Evolutionary conservation across 2,888 invertebrate genomes (phyloP).

Genomic region (Anthoptus insignis): DNA sequence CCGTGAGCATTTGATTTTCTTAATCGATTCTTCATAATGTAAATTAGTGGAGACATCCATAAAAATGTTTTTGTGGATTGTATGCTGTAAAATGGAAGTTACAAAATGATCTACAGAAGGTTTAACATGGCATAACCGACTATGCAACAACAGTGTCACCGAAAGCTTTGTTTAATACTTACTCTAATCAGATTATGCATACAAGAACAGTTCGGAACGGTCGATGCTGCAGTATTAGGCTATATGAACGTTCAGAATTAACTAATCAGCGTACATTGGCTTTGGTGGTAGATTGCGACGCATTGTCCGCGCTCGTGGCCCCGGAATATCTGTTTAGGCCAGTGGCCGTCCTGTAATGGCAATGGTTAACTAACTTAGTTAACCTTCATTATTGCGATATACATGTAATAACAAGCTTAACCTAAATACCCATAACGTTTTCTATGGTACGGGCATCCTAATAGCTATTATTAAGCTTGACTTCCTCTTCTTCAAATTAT

Average conservation of each 20-base stretch:
- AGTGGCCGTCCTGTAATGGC: slow-evolving; percentile 81
- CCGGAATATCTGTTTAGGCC: slow-evolving; percentile 87
- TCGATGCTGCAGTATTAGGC: slow-evolving; percentile 73
- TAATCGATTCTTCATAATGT: slow-evolving; percentile 81
- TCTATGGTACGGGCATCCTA: neutral
- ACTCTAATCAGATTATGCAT: slow-evolving; percentile 85
- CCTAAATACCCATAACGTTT: slow-evolving; percentile 1
- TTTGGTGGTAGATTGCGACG: slow-evolving; percentile 80
- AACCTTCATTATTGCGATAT: slow-evolving; percentile 68
- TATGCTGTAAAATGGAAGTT: neutral
- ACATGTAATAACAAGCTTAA: slow-evolving; percentile 54
- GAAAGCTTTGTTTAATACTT: slow-evolving; percentile 83
- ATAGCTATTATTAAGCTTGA: neutral
- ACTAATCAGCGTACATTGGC: slow-evolving; percentile 85
- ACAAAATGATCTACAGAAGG: slow-evolving; percentile 22
- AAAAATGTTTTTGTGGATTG: neutral
- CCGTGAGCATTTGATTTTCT: slow-evolving; percentile 83
- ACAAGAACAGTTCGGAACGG: slow-evolving; percentile 81
- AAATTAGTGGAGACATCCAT: slow-evolving; percentile 57
- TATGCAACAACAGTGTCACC: slow-evolving; percentile 66
- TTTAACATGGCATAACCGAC: slow-evolving; percentile 19
- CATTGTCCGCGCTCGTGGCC: slow-evolving; percentile 82
- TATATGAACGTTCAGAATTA: slow-evolving; percentile 81
- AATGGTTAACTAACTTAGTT: slow-evolving; percentile 74
- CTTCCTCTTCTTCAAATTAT: slow-evolving; percentile 43